Evolutionary conservation across 1,140 invertebrate genomes (phyloP).

Genomic region (Bradysia coprophila): DNA sequence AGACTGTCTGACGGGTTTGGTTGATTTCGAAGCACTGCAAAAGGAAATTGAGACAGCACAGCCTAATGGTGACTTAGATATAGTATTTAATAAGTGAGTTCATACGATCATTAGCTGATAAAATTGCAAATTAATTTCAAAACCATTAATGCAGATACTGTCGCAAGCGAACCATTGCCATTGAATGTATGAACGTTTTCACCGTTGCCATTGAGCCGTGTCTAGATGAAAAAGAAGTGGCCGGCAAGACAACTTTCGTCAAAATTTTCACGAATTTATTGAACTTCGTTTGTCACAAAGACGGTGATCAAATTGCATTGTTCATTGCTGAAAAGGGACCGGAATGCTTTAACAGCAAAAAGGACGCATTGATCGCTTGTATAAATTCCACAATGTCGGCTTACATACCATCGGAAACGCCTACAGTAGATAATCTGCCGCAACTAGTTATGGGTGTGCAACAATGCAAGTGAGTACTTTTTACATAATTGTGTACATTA

Average conservation of each 20-base stretch:
- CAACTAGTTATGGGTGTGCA: slow-evolving; percentile 28
- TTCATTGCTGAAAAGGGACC: slow-evolving; percentile 60
- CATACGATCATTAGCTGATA: background rate
- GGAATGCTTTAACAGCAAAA: slow-evolving; percentile 44
- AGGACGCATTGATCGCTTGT: slow-evolving; percentile 38
- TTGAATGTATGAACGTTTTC: slow-evolving; percentile 38
- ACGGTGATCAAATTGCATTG: slow-evolving; percentile 61
- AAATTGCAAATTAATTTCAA: background rate
- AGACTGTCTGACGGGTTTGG: slow-evolving; percentile 26
- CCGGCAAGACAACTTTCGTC: slow-evolving; percentile 32
- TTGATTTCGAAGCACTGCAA: slow-evolving; percentile 30
- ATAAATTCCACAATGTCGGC: slow-evolving; percentile 35
- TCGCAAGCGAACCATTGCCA: slow-evolving; percentile 33
- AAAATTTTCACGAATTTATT: slow-evolving; percentile 44
- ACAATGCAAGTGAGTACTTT: slow-evolving; percentile 33
- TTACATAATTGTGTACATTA: too few relatives aligned
- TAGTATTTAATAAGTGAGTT: slow-evolving; percentile 29
- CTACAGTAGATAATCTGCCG: slow-evolving; percentile 29
- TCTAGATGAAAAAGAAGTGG: slow-evolving; percentile 35
- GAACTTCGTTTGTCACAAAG: slow-evolving; percentile 53
- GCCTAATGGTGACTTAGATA: slow-evolving; percentile 37
- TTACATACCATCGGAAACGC: slow-evolving; percentile 22
- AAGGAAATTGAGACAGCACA: slow-evolving; percentile 37
- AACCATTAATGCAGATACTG: slow-evolving; percentile 36
- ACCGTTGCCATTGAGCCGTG: slow-evolving; percentile 37